Conservation (phyloP, 1,140 invertebrate genomes). For the Zaprionus gabonicus region DNA sequence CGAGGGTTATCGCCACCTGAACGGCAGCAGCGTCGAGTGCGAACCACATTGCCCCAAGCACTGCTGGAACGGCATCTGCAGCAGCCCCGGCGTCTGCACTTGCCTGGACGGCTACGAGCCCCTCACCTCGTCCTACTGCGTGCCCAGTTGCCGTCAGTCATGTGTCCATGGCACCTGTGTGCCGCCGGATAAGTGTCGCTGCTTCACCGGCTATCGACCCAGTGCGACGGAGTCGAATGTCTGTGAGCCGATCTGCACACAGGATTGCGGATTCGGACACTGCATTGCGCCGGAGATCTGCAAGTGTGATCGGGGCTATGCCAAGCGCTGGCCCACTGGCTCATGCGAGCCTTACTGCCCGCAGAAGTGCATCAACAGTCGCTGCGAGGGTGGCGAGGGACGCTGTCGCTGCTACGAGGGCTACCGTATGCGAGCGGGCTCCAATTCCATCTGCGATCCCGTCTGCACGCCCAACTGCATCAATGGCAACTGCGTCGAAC, state of each 20-base stretch:
- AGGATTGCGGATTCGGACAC: constrained; percentile 59
- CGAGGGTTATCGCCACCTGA: constrained; percentile 85
- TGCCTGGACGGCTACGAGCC: constrained; percentile 87
- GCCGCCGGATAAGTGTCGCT: constrained; percentile 72
- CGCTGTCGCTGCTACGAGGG: constrained; percentile 78
- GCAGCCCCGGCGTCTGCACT: constrained; percentile 85
- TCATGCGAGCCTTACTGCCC: constrained; percentile 84
- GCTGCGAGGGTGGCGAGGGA: constrained; percentile 63
- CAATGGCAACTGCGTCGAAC: constrained; percentile 85
- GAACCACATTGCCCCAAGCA: constrained; percentile 68
- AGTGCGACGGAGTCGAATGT: constrained; percentile 72
- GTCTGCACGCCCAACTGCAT: constrained; percentile 83
- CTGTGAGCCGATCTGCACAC: constrained; percentile 75
- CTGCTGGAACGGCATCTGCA: constrained; percentile 85
- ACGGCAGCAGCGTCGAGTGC: constrained; percentile 70
- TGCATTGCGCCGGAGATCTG: constrained; percentile 77
- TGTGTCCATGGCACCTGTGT: constrained; percentile 82
- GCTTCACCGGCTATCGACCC: constrained; percentile 69
- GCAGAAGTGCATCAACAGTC: constrained; percentile 73
- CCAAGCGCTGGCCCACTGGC: constrained; percentile 68
- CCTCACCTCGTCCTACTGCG: constrained; percentile 76
- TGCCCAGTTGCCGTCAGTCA: constrained; percentile 80
- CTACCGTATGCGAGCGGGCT: constrained; percentile 53
- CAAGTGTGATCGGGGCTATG: constrained; percentile 69
- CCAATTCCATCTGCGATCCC: constrained; percentile 84